Percentiles rank a stretch among this genome's conserved stretches.
Evolutionary conservation across 2,888 invertebrate species (phyloP).

Genomic region (Ichneumon xanthorius): DNA sequence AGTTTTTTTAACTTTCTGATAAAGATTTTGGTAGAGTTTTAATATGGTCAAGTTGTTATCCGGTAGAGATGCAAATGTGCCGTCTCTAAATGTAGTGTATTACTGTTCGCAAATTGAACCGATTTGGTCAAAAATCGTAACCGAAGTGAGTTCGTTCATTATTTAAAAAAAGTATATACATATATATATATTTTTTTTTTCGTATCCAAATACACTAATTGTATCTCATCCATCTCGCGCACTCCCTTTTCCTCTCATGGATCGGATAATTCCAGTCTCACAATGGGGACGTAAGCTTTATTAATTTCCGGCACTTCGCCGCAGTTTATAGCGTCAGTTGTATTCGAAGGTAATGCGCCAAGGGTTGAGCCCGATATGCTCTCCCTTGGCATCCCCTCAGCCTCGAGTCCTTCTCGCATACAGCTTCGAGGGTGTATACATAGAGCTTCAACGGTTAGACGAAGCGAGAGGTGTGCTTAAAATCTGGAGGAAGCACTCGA

Average conservation of each 20-base stretch:
- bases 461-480: constrained; percentile 59
- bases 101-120: no score
- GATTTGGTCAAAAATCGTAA: no score
- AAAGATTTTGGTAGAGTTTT: no score
- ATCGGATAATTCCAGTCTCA: constrained; percentile 15
- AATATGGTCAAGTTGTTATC: no score
- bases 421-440: constrained; percentile 28
- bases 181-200: neutral
- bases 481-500: constrained; percentile 66
- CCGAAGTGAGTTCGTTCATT: no score
- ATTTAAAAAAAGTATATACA: no score
- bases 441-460: constrained; percentile 51
- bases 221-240: neutral
- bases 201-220: neutral
- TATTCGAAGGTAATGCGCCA: constrained; percentile 50
- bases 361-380: constrained; percentile 55
- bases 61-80: no score
- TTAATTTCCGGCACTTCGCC: constrained; percentile 73
- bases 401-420: constrained; percentile 18
- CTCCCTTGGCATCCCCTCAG: constrained; percentile 20
- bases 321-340: constrained; percentile 37
- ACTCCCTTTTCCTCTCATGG: neutral
- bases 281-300: constrained; percentile 45
- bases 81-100: no score
- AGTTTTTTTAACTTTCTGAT: no score